Evolutionary conservation across 2,113 vertebrate genomes (phyloP), one percentile per base, ranked within the genome.

Genomic region (Istiophorus platypterus): DNA sequence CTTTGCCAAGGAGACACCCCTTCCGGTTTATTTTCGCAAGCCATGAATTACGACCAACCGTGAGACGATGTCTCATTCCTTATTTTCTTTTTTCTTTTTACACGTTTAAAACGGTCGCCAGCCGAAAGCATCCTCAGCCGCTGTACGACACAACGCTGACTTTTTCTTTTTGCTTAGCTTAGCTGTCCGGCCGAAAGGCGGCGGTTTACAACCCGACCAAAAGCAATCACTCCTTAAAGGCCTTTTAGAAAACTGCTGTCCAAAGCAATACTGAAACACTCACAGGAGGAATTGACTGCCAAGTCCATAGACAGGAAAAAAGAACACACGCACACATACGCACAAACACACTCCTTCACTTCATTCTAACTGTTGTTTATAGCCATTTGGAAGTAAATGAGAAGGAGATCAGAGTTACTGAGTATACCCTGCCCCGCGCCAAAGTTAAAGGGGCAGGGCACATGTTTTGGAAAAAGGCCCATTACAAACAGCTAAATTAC

Each of bases 161-260:
- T n/a, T n/a, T n/a, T n/a, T n/a, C n/a, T n/a, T 91, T 95, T 80
- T 93, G 94, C 93, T 95, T 88, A 92, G 92, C 92, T 78, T 65
- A 71, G 91, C 93, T 90, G 90, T n/a, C 87, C 87, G 68, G 87
- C 76, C 57, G 80, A 89, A n/a, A n/a, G 85, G 91, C 87, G n/a
- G n/a, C 90, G 82, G 83, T 94, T 95, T 86, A 70, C n/a, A n/a
- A n/a, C 94, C 95, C 92, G 93, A 95, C 92, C 94, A 93, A 95
- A 95, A 95, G 95, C 84, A 95, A 94, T 94, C 91, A 88, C 88
- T 72, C 58, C 17, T 95, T 92, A 95, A 95, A 94, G 93, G 91
- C 89, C 90, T 91, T 90, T 89, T 90, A 88, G 89, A 93, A 95
- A 93, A 72, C 76, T 95, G 94, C 95, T 95, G 94, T 90, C 90